A percentile compares a stretch with the other conserved stretches of the same genome.
phyloP scores from a whole-genome alignment of 1,140 invertebrate genomes.

The Latrodectus geometricus region DNA sequence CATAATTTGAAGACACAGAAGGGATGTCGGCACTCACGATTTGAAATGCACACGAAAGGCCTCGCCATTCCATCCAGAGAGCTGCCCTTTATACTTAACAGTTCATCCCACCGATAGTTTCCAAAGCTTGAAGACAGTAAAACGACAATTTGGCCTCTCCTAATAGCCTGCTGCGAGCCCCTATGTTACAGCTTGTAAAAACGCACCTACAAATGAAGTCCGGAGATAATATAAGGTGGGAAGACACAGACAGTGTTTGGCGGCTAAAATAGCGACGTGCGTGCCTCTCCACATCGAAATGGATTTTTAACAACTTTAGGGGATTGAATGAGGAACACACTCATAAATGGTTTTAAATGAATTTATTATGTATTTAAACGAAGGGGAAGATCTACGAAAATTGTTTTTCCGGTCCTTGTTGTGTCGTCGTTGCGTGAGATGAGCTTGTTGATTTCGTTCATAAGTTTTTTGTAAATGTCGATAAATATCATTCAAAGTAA shows the following conservation, averaged over 20 bases:
- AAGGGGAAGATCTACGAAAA: not conserved
- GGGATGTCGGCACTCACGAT: slow-evolving; percentile 25
- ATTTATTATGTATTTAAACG: not conserved
- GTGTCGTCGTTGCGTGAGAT: too few relatives aligned
- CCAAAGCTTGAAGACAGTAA: not conserved
- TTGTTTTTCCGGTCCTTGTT: too few relatives aligned
- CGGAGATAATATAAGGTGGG: not conserved
- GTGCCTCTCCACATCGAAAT: not conserved
- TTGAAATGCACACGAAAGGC: slow-evolving; percentile 10
- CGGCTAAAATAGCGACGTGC: not conserved
- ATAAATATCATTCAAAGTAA: too few relatives aligned
- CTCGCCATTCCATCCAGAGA: not conserved
- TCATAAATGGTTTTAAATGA: not conserved
- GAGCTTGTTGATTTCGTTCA: too few relatives aligned
- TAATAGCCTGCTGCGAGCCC: slow-evolving; percentile 21
- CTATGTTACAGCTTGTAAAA: slow-evolving; percentile 23
- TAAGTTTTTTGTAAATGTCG: too few relatives aligned
- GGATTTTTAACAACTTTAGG: not conserved
- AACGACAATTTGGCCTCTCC: slow-evolving; percentile 26
- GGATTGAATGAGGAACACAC: not conserved
- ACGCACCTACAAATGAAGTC: not conserved
- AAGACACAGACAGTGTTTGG: not conserved
- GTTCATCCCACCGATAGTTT: slow-evolving; percentile 7
- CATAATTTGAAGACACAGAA: slow-evolving; percentile 19
- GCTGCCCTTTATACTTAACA: slow-evolving; percentile 16